phyloP scores from a whole-genome alignment of 35 echinoderm and acorn worm species.

The Lytechinus variegatus region DNA sequence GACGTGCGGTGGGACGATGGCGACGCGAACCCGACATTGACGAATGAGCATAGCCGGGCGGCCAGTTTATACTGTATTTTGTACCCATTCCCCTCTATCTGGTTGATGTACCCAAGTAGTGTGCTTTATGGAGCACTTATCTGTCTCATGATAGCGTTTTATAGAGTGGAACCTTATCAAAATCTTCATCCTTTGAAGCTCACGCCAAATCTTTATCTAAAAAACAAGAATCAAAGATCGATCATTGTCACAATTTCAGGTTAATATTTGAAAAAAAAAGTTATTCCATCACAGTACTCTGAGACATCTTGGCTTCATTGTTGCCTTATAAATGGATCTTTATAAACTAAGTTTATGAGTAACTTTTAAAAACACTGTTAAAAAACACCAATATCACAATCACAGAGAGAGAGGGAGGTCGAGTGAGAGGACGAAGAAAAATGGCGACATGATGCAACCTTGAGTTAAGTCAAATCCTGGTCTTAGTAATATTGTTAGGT shows the following conservation, averaged over 20 bases:
- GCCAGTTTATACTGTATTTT: conserved; percentile 32
- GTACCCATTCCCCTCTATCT: background rate
- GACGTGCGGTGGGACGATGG: conserved; percentile 7
- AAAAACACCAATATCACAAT: background rate
- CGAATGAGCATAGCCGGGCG: conserved; percentile 23
- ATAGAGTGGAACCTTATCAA: conserved; percentile 14
- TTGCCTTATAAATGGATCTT: background rate
- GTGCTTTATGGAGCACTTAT: conserved; percentile 26
- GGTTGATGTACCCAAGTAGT: background rate
- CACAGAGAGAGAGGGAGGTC: background rate
- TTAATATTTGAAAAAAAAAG: conserved; percentile 46
- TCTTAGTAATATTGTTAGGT: no score
- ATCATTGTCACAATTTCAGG: conserved; percentile 31
- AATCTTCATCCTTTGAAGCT: conserved; percentile 9
- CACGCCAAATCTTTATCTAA: background rate
- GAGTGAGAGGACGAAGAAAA: background rate
- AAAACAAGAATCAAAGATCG: conserved; percentile 10
- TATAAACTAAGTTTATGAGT: background rate
- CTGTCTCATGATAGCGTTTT: conserved; percentile 26
- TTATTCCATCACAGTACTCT: conserved; percentile 6
- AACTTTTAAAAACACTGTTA: background rate
- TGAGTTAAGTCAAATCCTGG: no score
- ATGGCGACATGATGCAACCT: background rate
- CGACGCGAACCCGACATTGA: conserved; percentile 34
- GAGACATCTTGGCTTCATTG: background rate